Conservation (phyloP, 2,888 invertebrate genomes). For the Apamea sordens region DNA sequence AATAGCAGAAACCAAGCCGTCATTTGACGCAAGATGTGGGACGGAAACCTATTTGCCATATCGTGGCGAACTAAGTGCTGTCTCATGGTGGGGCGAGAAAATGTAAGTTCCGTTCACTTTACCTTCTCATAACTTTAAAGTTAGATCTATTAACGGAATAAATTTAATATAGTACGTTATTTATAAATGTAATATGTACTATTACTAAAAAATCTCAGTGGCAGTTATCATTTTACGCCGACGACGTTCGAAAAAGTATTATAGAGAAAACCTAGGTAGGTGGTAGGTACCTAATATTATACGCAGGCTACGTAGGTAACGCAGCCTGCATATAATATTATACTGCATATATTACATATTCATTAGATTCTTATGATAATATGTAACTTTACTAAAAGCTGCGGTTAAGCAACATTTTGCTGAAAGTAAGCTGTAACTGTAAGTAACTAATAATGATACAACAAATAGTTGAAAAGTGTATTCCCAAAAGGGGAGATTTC, state of each 20-base stretch:
- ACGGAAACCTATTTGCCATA: constrained; percentile 74
- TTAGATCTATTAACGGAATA: constrained; percentile 29
- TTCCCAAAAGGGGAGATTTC: constrained; percentile 58
- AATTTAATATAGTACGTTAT: neutral
- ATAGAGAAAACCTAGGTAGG: neutral
- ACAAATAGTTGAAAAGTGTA: constrained; percentile 37
- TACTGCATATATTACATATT: neutral
- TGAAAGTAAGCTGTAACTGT: constrained; percentile 8
- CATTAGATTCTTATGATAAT: neutral
- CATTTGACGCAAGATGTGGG: constrained; percentile 60
- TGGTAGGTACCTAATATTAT: no score
- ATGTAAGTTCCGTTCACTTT: constrained; percentile 57
- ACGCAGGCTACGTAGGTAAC: neutral
- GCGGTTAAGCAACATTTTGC: neutral
- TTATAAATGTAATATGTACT: neutral
- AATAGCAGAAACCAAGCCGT: constrained; percentile 59
- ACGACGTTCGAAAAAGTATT: neutral
- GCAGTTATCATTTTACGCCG: neutral
- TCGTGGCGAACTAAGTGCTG: constrained; percentile 68
- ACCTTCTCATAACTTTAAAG: constrained; percentile 45
- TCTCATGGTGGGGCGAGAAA: constrained; percentile 70
- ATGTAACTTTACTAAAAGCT: neutral
- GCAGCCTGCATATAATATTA: neutral
- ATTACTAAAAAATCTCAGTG: neutral
- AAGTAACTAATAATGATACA: constrained; percentile 14